phyloP scores from a whole-genome alignment of 1,140 invertebrate species.

The Drosophila hydei region DNA sequence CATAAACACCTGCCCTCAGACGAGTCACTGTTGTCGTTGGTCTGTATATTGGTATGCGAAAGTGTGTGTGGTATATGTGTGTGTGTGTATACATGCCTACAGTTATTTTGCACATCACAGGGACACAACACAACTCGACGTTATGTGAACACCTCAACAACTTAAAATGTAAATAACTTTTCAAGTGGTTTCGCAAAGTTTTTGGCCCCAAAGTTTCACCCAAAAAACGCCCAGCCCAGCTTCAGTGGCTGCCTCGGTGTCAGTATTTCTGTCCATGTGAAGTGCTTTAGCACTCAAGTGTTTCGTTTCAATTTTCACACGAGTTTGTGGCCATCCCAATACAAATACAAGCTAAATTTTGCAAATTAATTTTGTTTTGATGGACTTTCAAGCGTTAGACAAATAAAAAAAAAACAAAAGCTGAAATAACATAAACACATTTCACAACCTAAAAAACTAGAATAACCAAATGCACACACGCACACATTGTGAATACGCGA shows the following conservation, averaged over 20 bases:
- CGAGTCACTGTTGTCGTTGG: conserved; percentile 10
- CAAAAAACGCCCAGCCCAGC: not conserved
- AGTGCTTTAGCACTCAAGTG: conserved; percentile 71
- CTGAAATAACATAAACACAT: not conserved
- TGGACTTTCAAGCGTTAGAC: conserved; percentile 67
- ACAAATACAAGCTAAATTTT: conserved; percentile 45
- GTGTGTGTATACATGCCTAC: conserved; percentile 61
- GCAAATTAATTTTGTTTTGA: conserved; percentile 81
- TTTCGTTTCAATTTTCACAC: conserved; percentile 79
- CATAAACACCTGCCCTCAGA: conserved; percentile 26
- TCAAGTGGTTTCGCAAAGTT: conserved; percentile 80
- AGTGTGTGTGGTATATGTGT: conserved; percentile 17
- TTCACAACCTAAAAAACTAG: conserved; percentile 11
- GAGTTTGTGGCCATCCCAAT: conserved; percentile 46
- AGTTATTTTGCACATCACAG: conserved; percentile 80
- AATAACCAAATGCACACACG: not conserved
- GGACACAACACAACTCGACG: conserved; percentile 77
- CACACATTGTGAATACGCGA: conserved; percentile 61
- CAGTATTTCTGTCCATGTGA: conserved; percentile 50
- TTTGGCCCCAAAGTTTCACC: conserved; percentile 63
- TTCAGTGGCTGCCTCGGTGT: conserved; percentile 23
- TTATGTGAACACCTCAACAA: conserved; percentile 80
- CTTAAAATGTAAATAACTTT: conserved; percentile 82
- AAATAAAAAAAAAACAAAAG: conserved; percentile 28
- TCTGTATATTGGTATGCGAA: conserved; percentile 7